Evolutionary conservation across 2,113 vertebrate genomes (phyloP), one percentile per base, ranked within the genome.

Genomic region (Leiothrix lutea): DNA sequence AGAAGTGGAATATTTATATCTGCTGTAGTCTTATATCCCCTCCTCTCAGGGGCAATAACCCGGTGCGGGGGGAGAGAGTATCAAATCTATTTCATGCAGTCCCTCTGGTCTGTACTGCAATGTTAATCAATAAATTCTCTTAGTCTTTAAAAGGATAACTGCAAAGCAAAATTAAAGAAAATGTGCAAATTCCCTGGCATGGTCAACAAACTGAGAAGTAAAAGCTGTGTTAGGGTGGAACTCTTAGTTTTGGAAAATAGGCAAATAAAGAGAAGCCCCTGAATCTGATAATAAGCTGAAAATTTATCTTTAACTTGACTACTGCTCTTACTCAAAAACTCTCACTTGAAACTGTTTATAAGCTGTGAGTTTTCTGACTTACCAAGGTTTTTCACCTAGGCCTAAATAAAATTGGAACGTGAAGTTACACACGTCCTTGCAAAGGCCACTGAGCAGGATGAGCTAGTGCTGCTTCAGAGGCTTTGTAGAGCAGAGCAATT

Each of bases 11-110:
- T n/a, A 42, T 42, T 64, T 47, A 4, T 11, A 40, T 62, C 47
- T 71, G 23, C 29, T 90, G 5, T 18, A 38, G 65, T 50, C 15
- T 84, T 62, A 22, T 22, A 33, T 51, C 10, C 1, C 12, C 7
- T 70, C 8, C 31, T 35, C 4, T 1, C 22, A 31, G 33, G 31
- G 35, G 9, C 33, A 38, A 17, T 44, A 82, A 67, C 8, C 8
- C 8, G 2, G 28, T 16, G n/a, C 4, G 0, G 9, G 11, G 5
- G 19, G 25, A 42, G 28, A 38, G 38, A n/a, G 26, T 4, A 19
- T 72, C 9, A 65, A 48, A 77, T 86, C 42, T 29, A 14, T 71
- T 78, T 84, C 8, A 16, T 70, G 50, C 11, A 31, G 38, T 71
- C 18, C 8, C 26, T 74, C 44, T 6, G 5, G 29, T 71, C 20